Evolutionary conservation across 2,888 invertebrate genomes (phyloP).

Genomic region (Drosophila mercatorum): DNA sequence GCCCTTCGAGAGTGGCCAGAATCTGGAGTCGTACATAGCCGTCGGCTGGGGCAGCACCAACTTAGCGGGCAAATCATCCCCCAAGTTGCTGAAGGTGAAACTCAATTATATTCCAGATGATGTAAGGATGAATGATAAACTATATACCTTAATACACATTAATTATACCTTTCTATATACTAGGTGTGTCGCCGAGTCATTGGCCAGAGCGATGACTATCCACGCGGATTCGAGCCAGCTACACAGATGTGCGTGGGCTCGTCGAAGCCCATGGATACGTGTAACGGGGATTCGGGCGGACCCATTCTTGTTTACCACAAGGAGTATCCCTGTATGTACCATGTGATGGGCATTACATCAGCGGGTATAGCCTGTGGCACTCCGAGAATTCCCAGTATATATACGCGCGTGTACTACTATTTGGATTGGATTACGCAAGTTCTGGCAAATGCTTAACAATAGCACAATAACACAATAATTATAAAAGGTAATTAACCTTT

Average conservation of each 20-base stretch:
- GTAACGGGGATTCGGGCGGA: slow-evolving; percentile 79
- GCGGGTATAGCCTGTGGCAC: slow-evolving; percentile 69
- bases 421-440: slow-evolving; percentile 68
- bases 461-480: neutral
- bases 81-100: slow-evolving; percentile 86
- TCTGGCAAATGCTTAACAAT: slow-evolving; percentile 27
- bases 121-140: slow-evolving; percentile 16
- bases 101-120: slow-evolving; percentile 83
- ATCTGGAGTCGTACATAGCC: slow-evolving; percentile 80
- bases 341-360: slow-evolving; percentile 75
- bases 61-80: slow-evolving; percentile 74
- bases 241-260: slow-evolving; percentile 80
- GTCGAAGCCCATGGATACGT: slow-evolving; percentile 66
- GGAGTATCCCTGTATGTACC: slow-evolving; percentile 76
- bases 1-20: slow-evolving; percentile 62
- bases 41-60: slow-evolving; percentile 85
- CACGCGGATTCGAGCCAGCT: slow-evolving; percentile 59
- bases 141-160: neutral
- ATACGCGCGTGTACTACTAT: slow-evolving; percentile 72
- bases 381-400: slow-evolving; percentile 74
- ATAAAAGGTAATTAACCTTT: neutral
- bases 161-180: neutral
- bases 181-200: slow-evolving; percentile 56
- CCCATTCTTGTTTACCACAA: slow-evolving; percentile 68
- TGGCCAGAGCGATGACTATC: slow-evolving; percentile 51